These are phyloP conservation scores for Sylvilagus floridanus DNA, from an alignment of 2,797 vertebrate genomes.

Conservation along the genomic window DNA sequence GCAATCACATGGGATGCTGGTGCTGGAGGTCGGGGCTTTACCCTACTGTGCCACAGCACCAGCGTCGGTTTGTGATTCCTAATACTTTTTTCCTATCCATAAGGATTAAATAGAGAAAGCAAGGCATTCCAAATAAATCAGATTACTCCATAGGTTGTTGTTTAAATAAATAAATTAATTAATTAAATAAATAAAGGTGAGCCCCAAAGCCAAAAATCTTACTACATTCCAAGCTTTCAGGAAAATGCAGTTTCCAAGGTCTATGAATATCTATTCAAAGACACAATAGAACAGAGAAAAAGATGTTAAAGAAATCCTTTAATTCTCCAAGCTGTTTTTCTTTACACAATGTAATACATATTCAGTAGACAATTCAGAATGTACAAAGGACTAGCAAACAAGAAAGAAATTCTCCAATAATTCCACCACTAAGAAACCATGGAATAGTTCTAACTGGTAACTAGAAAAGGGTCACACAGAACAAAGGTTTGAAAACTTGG, in stretches of 20 bases:
- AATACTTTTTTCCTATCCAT: not conserved
- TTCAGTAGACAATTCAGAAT: conserved; percentile 35
- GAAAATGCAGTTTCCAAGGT: conserved; percentile 33
- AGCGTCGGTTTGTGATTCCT: not conserved
- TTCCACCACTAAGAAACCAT: not conserved
- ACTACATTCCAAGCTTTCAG: not conserved
- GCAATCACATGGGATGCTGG: no score
- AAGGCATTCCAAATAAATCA: not conserved
- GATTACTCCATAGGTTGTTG: not conserved
- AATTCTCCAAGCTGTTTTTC: conserved; percentile 46
- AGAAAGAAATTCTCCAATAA: not conserved
- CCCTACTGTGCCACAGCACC: no score
- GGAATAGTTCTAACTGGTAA: not conserved
- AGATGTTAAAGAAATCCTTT: conserved; percentile 2
- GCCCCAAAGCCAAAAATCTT: not conserved
- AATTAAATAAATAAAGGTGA: not conserved
- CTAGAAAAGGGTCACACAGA: not conserved
- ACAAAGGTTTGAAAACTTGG: not conserved
- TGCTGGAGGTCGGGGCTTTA: no score
- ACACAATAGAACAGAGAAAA: not conserved
- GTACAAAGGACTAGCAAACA: not conserved
- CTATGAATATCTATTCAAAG: not conserved
- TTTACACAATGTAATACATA: conserved; percentile 39
- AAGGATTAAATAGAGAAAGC: not conserved
- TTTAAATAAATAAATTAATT: not conserved